Percentiles rank a stretch among this genome's conserved stretches.
Evolutionary conservation across 2,113 vertebrate genomes (phyloP).

Genomic region (Pedetes capensis): DNA sequence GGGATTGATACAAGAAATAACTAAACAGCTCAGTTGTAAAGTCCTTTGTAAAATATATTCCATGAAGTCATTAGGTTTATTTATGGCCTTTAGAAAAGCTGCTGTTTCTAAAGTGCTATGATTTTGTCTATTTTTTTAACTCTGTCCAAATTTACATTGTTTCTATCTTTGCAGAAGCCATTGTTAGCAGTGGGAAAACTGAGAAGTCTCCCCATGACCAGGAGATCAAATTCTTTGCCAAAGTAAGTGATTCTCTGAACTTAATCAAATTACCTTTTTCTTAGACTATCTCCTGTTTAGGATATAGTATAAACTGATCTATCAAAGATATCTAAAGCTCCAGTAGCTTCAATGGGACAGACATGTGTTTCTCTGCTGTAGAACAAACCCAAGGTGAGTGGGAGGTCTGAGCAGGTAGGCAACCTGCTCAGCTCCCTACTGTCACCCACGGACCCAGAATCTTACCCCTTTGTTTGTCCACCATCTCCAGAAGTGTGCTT

Average conservation of each 20-base stretch:
- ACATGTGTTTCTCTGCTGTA: neutral
- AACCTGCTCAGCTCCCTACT: neutral
- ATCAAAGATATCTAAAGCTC: neutral
- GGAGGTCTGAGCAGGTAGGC: neutral
- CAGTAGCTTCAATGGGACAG: neutral
- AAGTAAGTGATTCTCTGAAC: slow-evolving; percentile 85
- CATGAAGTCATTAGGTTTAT: neutral
- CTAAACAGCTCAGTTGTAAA: neutral
- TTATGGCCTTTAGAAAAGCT: neutral
- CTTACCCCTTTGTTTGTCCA: neutral
- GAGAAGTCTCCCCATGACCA: slow-evolving; percentile 97
- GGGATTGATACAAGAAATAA: neutral
- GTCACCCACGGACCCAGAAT: neutral
- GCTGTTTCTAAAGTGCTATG: neutral
- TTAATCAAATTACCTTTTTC: neutral
- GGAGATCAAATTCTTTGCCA: slow-evolving; percentile 99
- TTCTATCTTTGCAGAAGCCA: slow-evolving; percentile 88
- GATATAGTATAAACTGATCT: neutral
- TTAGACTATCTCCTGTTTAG: neutral
- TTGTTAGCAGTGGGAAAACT: slow-evolving; percentile 94
- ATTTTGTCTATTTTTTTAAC: neutral
- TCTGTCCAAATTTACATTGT: slow-evolving; percentile 32
- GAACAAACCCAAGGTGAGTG: neutral
- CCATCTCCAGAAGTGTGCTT: neutral
- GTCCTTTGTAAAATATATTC: neutral